A percentile compares a stretch with the other conserved stretches of the same genome.
Conservation (phyloP, 2,797 vertebrate genomes). For the Dryobates pubescens region DNA sequence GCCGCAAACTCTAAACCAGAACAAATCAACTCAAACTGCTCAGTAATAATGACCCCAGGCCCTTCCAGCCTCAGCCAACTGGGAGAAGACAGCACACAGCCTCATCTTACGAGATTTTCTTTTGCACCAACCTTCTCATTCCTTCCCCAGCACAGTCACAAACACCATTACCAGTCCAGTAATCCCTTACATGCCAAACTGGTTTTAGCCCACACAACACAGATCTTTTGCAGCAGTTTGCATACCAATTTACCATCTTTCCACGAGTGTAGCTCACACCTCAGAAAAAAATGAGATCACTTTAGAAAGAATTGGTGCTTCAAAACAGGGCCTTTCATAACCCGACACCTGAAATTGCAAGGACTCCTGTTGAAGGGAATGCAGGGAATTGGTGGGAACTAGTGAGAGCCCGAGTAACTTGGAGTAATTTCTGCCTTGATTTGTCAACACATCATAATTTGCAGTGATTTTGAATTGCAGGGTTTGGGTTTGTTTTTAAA, state of each 20-base stretch:
- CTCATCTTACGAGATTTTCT: neutral
- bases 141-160: neutral
- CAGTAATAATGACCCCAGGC: neutral
- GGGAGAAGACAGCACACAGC: neutral
- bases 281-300: neutral
- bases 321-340: neutral
- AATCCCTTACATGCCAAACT: neutral
- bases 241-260: neutral
- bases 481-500: neutral
- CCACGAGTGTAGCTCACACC: fast-evolving
- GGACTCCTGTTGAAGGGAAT: neutral
- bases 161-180: neutral
- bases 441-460: neutral
- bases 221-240: neutral
- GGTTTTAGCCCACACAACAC: neutral
- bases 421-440: neutral
- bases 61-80: neutral
- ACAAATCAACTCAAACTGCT: constrained; percentile 36
- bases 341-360: neutral
- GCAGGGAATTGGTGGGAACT: neutral
- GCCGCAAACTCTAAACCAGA: neutral
- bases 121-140: neutral
- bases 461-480: neutral
- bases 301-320: neutral
- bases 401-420: neutral